These are phyloP conservation scores for Arvicanthis niloticus DNA, from an alignment of 2,113 vertebrate genomes.

Conservation along the genomic window DNA sequence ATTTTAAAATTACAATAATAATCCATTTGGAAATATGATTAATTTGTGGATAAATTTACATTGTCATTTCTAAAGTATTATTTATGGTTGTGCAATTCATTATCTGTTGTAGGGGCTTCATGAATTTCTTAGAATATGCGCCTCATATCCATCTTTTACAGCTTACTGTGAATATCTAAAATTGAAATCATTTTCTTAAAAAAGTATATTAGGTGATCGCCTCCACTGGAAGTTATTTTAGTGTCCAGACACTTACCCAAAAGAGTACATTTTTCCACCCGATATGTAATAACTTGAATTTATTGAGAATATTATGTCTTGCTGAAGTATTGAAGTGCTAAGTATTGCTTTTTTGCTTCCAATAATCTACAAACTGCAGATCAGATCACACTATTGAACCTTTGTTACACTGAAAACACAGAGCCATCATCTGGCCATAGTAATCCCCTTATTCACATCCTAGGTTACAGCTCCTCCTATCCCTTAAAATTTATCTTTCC, in stretches of 20 bases:
- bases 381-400: background rate
- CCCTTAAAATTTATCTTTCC: background rate
- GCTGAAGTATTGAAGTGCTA: background rate
- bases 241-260: background rate
- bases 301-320: slow-evolving; percentile 29
- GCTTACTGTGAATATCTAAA: background rate
- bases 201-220: background rate
- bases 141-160: background rate
- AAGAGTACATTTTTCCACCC: background rate
- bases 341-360: background rate
- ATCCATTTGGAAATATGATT: slow-evolving; percentile 5
- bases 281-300: background rate
- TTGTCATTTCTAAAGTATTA: background rate
- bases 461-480: background rate
- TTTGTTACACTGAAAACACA: background rate
- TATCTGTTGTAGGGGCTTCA: background rate
- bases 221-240: background rate
- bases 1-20: background rate
- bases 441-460: background rate
- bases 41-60: background rate
- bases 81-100: background rate
- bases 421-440: background rate
- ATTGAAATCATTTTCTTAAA: background rate
- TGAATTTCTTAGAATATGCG: background rate
- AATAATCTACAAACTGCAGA: background rate